A percentile compares a stretch with the other conserved stretches of the same genome.
Conservation (phyloP, 1,140 invertebrate species). For the Drosophila pectinifera region DNA sequence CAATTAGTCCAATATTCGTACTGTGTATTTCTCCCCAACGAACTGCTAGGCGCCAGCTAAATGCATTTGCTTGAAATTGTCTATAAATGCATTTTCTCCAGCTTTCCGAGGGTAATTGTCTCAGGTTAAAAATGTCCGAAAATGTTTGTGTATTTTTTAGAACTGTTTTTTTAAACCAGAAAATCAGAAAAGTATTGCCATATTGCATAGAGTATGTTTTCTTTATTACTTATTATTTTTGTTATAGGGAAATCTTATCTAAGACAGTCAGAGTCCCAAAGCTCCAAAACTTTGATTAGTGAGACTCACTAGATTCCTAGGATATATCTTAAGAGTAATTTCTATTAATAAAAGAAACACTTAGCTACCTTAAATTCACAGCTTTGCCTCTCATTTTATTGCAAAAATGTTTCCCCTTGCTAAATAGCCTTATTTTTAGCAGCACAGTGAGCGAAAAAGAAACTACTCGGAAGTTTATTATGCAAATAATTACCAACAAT, state of each 20-base stretch:
- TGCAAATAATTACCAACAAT: conserved; percentile 19
- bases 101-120: too few relatives aligned
- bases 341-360: background rate
- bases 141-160: too few relatives aligned
- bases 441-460: background rate
- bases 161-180: too few relatives aligned
- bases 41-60: conserved; percentile 1
- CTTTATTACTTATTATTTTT: too few relatives aligned
- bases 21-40: background rate
- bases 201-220: too few relatives aligned
- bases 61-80: background rate
- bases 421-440: conserved; percentile 9
- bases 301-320: too few relatives aligned
- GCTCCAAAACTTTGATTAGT: too few relatives aligned
- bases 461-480: conserved; percentile 10
- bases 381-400: background rate
- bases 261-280: too few relatives aligned
- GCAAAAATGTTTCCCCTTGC: background rate
- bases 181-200: too few relatives aligned
- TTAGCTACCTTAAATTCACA: background rate
- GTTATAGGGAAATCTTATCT: too few relatives aligned
- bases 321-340: too few relatives aligned
- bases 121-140: too few relatives aligned
- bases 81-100: background rate
- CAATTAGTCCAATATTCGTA: conserved; percentile 23